Base-by-base conservation (phyloP, 2,113 vertebrate genomes). In the Noturus placidus region DNA sequence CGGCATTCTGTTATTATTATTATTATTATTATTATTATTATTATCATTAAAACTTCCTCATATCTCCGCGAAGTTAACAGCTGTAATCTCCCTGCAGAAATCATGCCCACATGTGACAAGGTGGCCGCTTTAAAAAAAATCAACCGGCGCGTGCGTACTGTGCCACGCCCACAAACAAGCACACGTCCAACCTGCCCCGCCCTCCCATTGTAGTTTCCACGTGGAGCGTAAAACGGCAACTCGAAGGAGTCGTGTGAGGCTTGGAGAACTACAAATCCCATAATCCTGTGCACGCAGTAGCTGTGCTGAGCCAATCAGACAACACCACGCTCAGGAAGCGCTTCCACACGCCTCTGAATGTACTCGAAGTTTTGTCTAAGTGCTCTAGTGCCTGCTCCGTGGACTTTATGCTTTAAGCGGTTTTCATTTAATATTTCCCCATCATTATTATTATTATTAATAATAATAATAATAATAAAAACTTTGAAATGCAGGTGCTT, bases 281-380 rank as follows among this genome's bases (percentile, higher is more conserved):
- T 4, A 38, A 19, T 14, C 13, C 69, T 27, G 20, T 8, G 22
- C 6, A 5, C 19, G 9, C 20, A 20, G 52, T 33, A 30, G 35
- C 22, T 15, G 0, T 2, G 27, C 10, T 0, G 57, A 88, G 80
- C 95, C 95, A 96, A 96, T 95, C 91, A 89, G 82, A 38, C 27
- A 3, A 90, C 83, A 94, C 89, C 95, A 96, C 95, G 95, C 91
- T 91, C 69, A 91, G 59, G 42, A 89, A 90, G 15, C 2, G 70
- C 84, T 54, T 65, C 6, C n/a, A 33, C 50, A 2, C 14, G 42
- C 13, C 17, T 30, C 56, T 63, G 61, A 65, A 42, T n/a, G 59
- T 27, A 19, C 15, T 67, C 13, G 13, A 11, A 61, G 38, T 46
- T 76, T 42, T 25, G n/a, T 42, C 10, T 6, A n/a, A 33, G 2